Base-by-base conservation (phyloP, 2,797 vertebrate genomes). In the Eulemur rubriventer region DNA sequence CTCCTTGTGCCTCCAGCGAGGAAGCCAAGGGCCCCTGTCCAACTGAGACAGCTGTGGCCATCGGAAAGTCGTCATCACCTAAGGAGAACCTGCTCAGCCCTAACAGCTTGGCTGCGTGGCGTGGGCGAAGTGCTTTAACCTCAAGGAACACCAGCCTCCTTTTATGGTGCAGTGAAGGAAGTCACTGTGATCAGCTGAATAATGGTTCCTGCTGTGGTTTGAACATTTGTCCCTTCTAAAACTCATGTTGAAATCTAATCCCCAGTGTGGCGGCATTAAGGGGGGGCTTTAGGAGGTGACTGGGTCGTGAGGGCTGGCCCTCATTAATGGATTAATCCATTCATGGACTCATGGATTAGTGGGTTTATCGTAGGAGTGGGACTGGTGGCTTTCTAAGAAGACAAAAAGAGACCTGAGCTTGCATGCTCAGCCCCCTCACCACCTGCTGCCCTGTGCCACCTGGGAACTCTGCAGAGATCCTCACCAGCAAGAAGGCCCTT, bases 31-130 rank as follows among this genome's bases (percentile, higher is more conserved):
- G 55, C 0, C 72, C 30, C 67, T 33, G n/a, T 24, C 26, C 55
- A 26, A 1, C 22, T 8, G 38, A 46, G n/a, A 63, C 38, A 10
- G 57, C 59, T 35, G 30, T 30, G 63, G 30, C 9, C 9, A 0
- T 17, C 2, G 48, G 28, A 46, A n/a, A 69, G 48, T 46, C 4
- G 0, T 50, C 46, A 12, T 17, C 8, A 24, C 11, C 17, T 33
- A 43, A 43, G 73, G 20, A n/a, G 48, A 67, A 33, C 1, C 59
- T 55, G 35, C 35, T 52, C 20, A 20, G 35, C 30, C 16, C 26
- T 14, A 52, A 3, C 20, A 7, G 35, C 43, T 20, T 6, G 28
- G 48, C 30, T 78, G 17, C 7, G 1, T 2, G 59, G 35, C 55
- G 1, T 18, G 43, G 12, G 26, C 2, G 8, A 61, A 70, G 33